A percentile compares a stretch with the other conserved stretches of the same genome.
These are phyloP conservation scores for Chaetogeoica ovagalla DNA, from an alignment of 2,888 invertebrate species.

Conservation along the genomic window DNA sequence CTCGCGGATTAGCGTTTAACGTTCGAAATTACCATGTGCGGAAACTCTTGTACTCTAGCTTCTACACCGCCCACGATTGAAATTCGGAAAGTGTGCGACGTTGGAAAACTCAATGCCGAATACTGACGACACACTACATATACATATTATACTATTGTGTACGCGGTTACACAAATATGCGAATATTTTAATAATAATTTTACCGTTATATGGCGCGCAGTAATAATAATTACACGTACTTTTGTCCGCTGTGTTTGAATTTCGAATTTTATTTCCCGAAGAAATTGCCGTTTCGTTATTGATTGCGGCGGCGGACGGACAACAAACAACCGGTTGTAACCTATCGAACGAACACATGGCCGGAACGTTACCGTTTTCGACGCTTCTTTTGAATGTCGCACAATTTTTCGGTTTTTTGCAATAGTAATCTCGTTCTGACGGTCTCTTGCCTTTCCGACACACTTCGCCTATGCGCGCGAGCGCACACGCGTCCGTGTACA, in stretches of 20 bases:
- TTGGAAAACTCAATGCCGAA: neutral
- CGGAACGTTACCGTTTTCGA: neutral
- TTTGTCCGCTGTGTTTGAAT: neutral
- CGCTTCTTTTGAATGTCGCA: neutral
- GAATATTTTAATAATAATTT: too few relatives aligned
- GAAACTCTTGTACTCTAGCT: constrained; percentile 24
- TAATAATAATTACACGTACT: neutral
- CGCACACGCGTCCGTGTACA: too few relatives aligned
- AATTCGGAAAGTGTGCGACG: neutral
- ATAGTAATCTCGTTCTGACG: neutral
- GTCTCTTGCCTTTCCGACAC: neutral
- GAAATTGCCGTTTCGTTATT: neutral
- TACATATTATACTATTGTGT: too few relatives aligned
- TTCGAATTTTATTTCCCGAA: neutral
- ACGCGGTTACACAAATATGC: too few relatives aligned
- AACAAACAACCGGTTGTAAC: constrained; percentile 8
- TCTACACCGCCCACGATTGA: neutral
- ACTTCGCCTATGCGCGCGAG: neutral
- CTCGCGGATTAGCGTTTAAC: too few relatives aligned
- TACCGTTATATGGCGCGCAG: too few relatives aligned
- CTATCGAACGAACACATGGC: constrained; percentile 1
- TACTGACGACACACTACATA: constrained; percentile 7
- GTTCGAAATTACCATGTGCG: constrained; percentile 41
- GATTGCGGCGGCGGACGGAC: neutral
- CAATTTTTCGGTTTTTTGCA: constrained; percentile 5